phyloP scores from a whole-genome alignment of 2,113 vertebrate genomes.

The Apodemus speciosus region DNA sequence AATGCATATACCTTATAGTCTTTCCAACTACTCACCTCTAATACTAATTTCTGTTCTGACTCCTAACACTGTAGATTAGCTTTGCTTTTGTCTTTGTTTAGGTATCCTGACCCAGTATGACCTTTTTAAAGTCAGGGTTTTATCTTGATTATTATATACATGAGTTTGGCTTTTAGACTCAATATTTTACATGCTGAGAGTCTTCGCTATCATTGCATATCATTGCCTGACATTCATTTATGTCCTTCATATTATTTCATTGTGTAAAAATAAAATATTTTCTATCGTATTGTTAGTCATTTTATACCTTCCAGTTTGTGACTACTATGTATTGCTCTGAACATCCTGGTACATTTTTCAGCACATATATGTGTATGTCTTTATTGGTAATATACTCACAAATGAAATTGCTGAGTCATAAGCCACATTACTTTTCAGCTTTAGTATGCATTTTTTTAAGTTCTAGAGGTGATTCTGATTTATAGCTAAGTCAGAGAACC shows the following conservation, averaged over 20 bases:
- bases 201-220: not conserved
- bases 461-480: constrained; percentile 63
- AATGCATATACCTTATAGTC: not conserved
- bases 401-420: constrained; percentile 50
- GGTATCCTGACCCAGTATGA: not conserved
- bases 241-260: not conserved
- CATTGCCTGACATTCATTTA: constrained; percentile 25
- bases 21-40: not conserved
- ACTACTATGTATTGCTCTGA: not conserved
- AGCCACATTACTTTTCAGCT: constrained; percentile 39
- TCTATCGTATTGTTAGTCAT: not conserved
- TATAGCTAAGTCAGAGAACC: constrained; percentile 61
- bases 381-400: constrained; percentile 12
- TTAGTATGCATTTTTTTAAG: constrained; percentile 54
- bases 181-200: not conserved
- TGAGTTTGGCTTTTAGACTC: constrained; percentile 17
- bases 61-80: not conserved
- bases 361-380: not conserved
- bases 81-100: constrained; percentile 49
- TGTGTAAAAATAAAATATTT: constrained; percentile 44
- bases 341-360: constrained; percentile 3
- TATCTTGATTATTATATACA: not conserved
- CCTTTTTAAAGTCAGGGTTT: constrained; percentile 10
- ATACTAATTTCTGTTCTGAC: not conserved
- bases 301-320: constrained; percentile 36